phyloP scores from a whole-genome alignment of 2,797 vertebrate species.

The Chromobotia macracanthus region DNA sequence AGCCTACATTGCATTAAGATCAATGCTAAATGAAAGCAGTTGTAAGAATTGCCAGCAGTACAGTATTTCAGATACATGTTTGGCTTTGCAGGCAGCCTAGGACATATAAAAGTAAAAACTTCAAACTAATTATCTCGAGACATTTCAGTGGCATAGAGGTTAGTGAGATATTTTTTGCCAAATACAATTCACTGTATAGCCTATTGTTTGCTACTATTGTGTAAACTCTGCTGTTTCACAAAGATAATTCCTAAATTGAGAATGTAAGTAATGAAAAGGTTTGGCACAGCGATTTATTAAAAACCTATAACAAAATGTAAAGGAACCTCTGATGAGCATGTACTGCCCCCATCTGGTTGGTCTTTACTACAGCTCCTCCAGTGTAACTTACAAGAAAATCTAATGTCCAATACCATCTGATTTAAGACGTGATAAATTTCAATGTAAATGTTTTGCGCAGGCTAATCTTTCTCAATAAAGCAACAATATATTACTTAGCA shows the following conservation, averaged over 20 bases:
- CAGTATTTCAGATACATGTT: neutral
- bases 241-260: neutral
- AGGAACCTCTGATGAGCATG: neutral
- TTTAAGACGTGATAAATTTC: neutral
- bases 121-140: too few species aligned
- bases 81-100: neutral
- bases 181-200: neutral
- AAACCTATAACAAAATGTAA: neutral
- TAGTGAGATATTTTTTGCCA: neutral
- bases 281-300: neutral
- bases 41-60: too few species aligned
- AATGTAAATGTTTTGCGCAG: too few species aligned
- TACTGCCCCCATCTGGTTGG: constrained; percentile 31
- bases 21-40: neutral
- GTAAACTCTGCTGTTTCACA: neutral
- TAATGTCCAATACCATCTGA: neutral
- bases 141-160: neutral
- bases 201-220: neutral
- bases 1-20: neutral
- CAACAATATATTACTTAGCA: too few species aligned
- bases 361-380: neutral
- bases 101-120: neutral
- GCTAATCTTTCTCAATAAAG: too few species aligned
- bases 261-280: neutral
- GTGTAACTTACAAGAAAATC: neutral